Conservation (phyloP, 2,888 invertebrate species). For the Suillia variegata region DNA sequence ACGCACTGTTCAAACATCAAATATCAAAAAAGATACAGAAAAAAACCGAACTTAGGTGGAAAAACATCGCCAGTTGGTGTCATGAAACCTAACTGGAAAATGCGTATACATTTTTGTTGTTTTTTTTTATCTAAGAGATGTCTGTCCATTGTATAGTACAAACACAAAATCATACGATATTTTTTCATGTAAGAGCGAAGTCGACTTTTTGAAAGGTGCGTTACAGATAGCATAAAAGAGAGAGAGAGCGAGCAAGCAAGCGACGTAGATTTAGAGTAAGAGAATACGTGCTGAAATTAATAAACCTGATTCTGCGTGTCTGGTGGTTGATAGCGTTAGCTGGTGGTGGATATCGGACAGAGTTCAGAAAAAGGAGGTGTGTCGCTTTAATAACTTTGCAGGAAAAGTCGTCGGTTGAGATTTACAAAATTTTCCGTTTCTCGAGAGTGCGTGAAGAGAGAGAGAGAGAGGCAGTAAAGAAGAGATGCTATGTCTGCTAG, state of each 20-base stretch:
- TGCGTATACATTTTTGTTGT: not conserved
- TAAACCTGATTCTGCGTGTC: not conserved
- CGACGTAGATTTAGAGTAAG: too few species aligned
- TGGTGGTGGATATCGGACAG: not conserved
- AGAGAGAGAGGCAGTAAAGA: too few species aligned
- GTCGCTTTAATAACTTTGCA: too few species aligned
- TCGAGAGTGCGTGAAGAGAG: too few species aligned
- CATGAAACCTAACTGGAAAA: constrained; percentile 2
- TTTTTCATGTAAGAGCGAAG: constrained; percentile 1
- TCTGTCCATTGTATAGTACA: constrained; percentile 1
- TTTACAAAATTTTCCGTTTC: too few species aligned
- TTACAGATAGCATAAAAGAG: not conserved
- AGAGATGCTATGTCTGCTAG: too few species aligned
- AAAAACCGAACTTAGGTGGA: too few species aligned
- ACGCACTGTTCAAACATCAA: not conserved
- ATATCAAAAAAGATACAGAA: not conserved
- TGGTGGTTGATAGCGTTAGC: not conserved
- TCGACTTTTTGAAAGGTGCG: not conserved
- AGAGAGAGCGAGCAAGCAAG: constrained; percentile 3
- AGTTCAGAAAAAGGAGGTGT: constrained; percentile 8
- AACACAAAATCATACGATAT: constrained; percentile 25
- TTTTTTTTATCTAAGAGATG: not conserved
- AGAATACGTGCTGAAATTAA: not conserved
- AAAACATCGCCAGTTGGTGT: too few species aligned
- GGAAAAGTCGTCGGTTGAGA: too few species aligned